Base-by-base conservation (phyloP, 2,797 vertebrate genomes). In the Podarcis siculus region DNA sequence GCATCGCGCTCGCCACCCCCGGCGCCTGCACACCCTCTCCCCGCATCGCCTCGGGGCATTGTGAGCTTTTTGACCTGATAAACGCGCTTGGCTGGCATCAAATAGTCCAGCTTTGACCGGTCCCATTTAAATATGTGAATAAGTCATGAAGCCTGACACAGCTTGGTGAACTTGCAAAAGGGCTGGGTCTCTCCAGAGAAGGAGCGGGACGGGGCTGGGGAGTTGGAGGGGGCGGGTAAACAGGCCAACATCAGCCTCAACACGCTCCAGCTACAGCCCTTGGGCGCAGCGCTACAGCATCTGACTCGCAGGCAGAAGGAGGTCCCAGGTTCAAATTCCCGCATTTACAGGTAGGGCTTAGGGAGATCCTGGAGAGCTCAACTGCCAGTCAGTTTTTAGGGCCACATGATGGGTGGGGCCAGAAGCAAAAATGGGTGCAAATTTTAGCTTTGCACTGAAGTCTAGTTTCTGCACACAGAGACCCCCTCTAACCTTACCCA, bases 81-180 rank as follows among this genome's bases (percentile, higher is more conserved):
- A 97, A 97, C 95, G 97, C 97, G 97, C 97, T 98, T 98, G 98
- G 98, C 97, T 98, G 97, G 95, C 96, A 97, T 97, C 98, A 98
- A 98, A 98, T 97, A 97, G 97, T 95, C 96, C 92, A 89, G 96
- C 97, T 98, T 97, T 97, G 97, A 97, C 97, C 95, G 94, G 94
- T 96, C 96, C 96, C 90, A 98, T 98, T 98, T 98, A 97, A 98
- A 98, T 98, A 98, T 96, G 97, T 97, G 98, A 98, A 98, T 98
- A 97, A 98, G 97, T 98, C 98, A 98, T 97, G 97, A 98, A 98
- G 97, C 97, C 96, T 96, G 97, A 97, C 97, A 97, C 96, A 97
- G 97, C 97, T 97, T 97, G 97, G 97, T 96, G 97, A 97, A 97
- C 97, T 97, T 95, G 96, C 96, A 97, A 97, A 97, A 97, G 94